Evolutionary conservation across 2,113 vertebrate species (phyloP).

Genomic region (Irena cyanogastra): DNA sequence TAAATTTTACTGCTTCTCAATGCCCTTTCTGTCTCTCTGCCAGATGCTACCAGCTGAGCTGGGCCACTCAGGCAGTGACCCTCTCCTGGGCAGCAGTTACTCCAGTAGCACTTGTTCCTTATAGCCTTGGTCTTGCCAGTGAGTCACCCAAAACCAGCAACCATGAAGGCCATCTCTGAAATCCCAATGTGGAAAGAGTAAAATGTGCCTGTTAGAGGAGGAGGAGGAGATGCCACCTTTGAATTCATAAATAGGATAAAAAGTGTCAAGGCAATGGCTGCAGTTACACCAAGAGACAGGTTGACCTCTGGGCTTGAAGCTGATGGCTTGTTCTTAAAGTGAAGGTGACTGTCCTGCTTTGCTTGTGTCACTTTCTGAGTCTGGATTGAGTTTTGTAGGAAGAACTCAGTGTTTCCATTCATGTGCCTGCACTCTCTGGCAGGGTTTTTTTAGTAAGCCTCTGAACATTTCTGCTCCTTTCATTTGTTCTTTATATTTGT

Average conservation of each 20-base stretch:
- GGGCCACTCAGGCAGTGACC: neutral
- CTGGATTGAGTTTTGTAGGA: neutral
- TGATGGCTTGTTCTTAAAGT: neutral
- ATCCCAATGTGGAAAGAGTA: neutral
- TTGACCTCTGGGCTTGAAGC: neutral
- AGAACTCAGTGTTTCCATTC: neutral
- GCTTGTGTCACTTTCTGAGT: neutral
- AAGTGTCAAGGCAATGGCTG: neutral
- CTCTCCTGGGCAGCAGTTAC: neutral
- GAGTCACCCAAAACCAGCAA: neutral
- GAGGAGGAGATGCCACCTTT: neutral
- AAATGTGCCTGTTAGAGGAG: neutral
- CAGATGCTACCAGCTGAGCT: neutral
- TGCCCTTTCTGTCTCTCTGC: neutral
- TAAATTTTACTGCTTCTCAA: neutral
- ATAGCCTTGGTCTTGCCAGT: neutral
- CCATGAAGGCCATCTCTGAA: neutral
- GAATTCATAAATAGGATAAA: neutral
- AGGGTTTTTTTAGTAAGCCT: neutral
- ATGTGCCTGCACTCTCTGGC: neutral
- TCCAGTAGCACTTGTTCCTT: neutral
- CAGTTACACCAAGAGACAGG: neutral
- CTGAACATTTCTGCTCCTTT: neutral
- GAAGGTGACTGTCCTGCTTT: neutral
- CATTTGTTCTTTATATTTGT: neutral